Evolutionary conservation across 1,140 invertebrate species (phyloP), one percentile per base, ranked within the genome.

Genomic region (Drepana arcuata): DNA sequence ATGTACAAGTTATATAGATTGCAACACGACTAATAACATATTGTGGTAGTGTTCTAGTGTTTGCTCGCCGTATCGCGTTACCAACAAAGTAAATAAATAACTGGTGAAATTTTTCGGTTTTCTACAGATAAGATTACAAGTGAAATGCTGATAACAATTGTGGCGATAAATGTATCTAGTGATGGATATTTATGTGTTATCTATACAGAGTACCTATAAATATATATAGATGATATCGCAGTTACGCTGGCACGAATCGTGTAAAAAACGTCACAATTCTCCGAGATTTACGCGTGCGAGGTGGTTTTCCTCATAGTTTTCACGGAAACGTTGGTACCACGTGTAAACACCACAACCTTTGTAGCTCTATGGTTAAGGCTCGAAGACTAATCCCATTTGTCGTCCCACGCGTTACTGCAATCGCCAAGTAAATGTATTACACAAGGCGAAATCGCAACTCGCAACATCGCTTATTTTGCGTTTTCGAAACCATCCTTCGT

Each of bases 391-490:
- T 67, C 66, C 70, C 63, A 77, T 71, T 73, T 78, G 71, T 74
- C 70, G 70, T 70, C 73, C 75, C 73, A 75, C 72, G 70, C 66
- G 56, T 73, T 71, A 70, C 63, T 69, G 65, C 63, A 70, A 71
- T 58, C 68, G 56, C 66, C 69, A 73, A 60, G 54, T 53, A 59
- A 73, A 71, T 60, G 63, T 56, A 68, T 81, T 78, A 71, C 72
- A 65, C 57, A 78, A 78, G 60, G 54, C 56, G 56, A 68, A 69
- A 79, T 77, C 74, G 77, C 77, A 79, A 79, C 74, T 77, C 74
- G 77, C 77, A 79, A 79, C 74, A 70, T 77, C 66, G 70, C 63
- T 77, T 77, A 79, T 77, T 79, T 70, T 54, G 57, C 66, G 70
- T 81, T 81, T 73, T 81, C 77, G 77, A 79, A 77, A 81, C 62